Percentiles rank a stretch among this genome's conserved stretches.
Evolutionary conservation across 1,140 invertebrate species (phyloP).

Genomic region (Tetranychus cinnabarinus): DNA sequence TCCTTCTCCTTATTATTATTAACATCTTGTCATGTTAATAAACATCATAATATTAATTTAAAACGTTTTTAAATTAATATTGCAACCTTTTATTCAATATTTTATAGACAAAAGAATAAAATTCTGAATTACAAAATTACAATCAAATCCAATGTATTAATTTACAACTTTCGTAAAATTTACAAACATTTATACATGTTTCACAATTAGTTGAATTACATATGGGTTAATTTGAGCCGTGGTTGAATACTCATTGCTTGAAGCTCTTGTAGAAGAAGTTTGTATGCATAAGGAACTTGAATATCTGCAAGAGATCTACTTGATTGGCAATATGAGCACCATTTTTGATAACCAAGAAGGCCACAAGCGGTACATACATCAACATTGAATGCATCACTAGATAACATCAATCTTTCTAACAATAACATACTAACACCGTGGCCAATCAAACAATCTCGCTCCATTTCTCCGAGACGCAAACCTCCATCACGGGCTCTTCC

Average conservation of each 20-base stretch:
- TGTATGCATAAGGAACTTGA: constrained; percentile 96
- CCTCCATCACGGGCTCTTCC: constrained; percentile 92
- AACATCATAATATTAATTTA: too few relatives aligned
- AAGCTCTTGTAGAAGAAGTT: constrained; percentile 88
- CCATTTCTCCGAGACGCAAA: constrained; percentile 93
- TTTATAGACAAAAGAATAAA: too few relatives aligned
- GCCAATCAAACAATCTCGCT: constrained; percentile 91
- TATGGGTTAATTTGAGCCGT: constrained; percentile 38
- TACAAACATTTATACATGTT: neutral
- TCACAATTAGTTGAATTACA: neutral
- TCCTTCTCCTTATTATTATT: neutral
- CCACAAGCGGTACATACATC: constrained; percentile 90
- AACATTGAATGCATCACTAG: constrained; percentile 87
- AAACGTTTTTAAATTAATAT: too few relatives aligned
- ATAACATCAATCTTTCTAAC: constrained; percentile 88
- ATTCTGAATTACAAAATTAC: too few relatives aligned
- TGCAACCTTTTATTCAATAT: too few relatives aligned
- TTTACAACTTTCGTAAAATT: too few relatives aligned
- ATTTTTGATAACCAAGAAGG: constrained; percentile 71
- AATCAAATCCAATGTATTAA: too few relatives aligned
- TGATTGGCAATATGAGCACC: constrained; percentile 52
- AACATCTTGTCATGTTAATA: constrained; percentile 54
- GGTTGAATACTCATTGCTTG: constrained; percentile 96
- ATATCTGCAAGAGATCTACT: constrained; percentile 70
- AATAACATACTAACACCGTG: constrained; percentile 93